These are phyloP conservation scores for Premnoplex brunnescens DNA, from an alignment of 2,797 vertebrate genomes.

Conservation along the genomic window DNA sequence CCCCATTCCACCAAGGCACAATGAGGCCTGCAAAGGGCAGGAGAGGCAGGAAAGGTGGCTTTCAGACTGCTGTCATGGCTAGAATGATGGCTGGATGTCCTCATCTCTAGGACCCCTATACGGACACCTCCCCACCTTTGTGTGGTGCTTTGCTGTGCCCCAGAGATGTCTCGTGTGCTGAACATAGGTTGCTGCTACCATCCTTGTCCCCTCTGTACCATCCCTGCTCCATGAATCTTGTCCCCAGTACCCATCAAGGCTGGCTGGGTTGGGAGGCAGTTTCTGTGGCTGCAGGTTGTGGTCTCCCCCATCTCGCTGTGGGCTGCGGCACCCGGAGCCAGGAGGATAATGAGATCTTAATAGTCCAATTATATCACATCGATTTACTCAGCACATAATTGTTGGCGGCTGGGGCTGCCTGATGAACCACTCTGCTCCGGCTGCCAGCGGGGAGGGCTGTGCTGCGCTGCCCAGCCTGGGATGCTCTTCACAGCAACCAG, in stretches of 20 bases:
- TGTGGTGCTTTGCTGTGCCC: neutral
- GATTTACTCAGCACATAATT: constrained; percentile 78
- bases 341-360: constrained; percentile 88
- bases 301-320: neutral
- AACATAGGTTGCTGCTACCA: neutral
- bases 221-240: neutral
- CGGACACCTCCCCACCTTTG: neutral
- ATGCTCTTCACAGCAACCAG: neutral
- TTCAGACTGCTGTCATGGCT: neutral
- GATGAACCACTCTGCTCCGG: constrained; percentile 15
- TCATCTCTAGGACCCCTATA: neutral
- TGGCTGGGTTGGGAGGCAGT: neutral
- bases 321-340: constrained; percentile 16
- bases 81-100: neutral
- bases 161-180: neutral
- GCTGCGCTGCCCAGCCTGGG: neutral
- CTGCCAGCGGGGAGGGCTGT: constrained; percentile 31
- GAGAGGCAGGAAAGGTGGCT: neutral
- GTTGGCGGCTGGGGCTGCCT: constrained; percentile 69
- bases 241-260: neutral
- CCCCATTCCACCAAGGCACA: neutral
- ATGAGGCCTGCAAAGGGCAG: neutral
- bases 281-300: neutral
- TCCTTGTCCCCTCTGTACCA: neutral
- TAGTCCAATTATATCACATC: constrained; percentile 84